Evolutionary conservation across 2,888 invertebrate species (phyloP), one percentile per base, ranked within the genome.

Genomic region (Ennomos quercinarius): DNA sequence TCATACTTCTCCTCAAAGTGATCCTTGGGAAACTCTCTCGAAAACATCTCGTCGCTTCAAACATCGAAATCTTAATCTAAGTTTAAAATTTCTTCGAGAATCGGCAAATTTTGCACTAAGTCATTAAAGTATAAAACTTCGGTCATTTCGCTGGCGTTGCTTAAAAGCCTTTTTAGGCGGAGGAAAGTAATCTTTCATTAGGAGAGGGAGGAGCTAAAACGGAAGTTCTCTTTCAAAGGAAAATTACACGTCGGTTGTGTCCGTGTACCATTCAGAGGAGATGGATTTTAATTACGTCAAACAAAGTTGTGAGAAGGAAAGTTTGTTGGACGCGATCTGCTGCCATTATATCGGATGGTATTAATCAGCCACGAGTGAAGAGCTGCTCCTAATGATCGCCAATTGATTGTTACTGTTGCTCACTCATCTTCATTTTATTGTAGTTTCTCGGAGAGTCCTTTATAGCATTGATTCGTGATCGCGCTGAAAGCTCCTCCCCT

Each of bases 61-160:
- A 90, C 89, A 84, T 89, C 86, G 83, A 86, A 91, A 90, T 91
- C 90, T 91, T 91, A 92, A 91, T 91, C 91, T 91, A 91, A 91
- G 92, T 92, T 92, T 91, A 92, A 91, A 91, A 89, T 89, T 91
- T 91, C 88, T 90, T 86, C 81, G 88, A 79, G 86, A 89, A 91
- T 92, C 92, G 87, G 89, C 91, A 83, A 91, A 91, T 90, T 92
- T 91, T 86, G 88, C 89, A 92, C 91, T 92, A 92, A 92, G 92
- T 92, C 92, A 92, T 92, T 91, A 92, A 92, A 92, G 92, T 91
- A 90, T 90, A 87, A 91, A 92, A 92, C 88, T 92, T 92, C 87
- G 89, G 91, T 91, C 91, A 92, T 92, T 92, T 91, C 84, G 86
- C 82, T 84, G 87, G 90, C 90, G 90, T 86, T 91, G 89, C 91